phyloP scores from a whole-genome alignment of 1,140 invertebrate species.

The Ridgeia piscesae region DNA sequence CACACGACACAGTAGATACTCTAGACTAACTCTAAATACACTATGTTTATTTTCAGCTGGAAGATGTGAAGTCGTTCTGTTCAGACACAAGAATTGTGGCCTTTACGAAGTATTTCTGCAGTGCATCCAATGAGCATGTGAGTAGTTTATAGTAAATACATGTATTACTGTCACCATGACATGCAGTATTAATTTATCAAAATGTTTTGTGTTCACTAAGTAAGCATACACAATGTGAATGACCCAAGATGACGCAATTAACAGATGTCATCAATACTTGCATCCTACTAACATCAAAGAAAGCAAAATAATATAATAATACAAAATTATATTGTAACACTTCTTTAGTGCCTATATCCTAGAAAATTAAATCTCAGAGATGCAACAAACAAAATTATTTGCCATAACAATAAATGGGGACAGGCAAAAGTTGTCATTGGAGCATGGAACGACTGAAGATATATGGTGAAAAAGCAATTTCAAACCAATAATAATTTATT shows the following conservation, averaged over 20 bases:
- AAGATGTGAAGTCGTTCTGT: constrained; percentile 62
- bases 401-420: too few relatives aligned
- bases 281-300: not conserved
- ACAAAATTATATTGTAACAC: not conserved
- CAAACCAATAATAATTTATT: too few relatives aligned
- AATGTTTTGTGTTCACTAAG: constrained; percentile 1
- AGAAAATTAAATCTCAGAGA: too few relatives aligned
- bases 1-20: not conserved
- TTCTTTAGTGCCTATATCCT: too few relatives aligned
- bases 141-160: constrained; percentile 13
- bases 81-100: constrained; percentile 62
- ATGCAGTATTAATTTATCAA: not conserved
- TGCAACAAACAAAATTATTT: too few relatives aligned
- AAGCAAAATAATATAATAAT: not conserved
- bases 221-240: not conserved
- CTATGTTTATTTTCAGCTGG: constrained; percentile 49
- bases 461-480: too few relatives aligned
- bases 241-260: not conserved
- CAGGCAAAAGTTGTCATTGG: too few relatives aligned
- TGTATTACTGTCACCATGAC: not conserved
- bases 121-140: constrained; percentile 26
- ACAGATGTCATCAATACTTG: not conserved
- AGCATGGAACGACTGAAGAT: too few relatives aligned
- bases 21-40: constrained; percentile 49
- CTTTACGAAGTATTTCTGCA: constrained; percentile 65